A percentile compares a stretch with the other conserved stretches of the same genome.
These are phyloP conservation scores for Centropristis striata DNA, from an alignment of 2,113 vertebrate genomes.

Conservation along the genomic window DNA sequence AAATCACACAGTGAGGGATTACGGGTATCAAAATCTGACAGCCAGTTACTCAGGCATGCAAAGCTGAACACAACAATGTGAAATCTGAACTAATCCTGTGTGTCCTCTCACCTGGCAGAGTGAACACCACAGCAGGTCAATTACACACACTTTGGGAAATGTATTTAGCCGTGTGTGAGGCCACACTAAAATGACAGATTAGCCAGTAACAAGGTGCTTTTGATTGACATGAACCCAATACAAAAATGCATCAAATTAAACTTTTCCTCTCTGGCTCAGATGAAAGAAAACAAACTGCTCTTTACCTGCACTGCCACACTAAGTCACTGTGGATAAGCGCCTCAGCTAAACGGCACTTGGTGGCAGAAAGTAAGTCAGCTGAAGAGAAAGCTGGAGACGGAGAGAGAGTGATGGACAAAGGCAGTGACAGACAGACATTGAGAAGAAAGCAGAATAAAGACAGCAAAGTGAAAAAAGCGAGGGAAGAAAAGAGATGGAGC, in stretches of 20 bases:
- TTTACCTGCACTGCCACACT: neutral
- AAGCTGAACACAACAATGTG: neutral
- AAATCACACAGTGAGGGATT: neutral
- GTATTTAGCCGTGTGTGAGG: neutral
- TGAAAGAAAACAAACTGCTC: neutral
- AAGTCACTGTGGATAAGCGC: constrained; percentile 8
- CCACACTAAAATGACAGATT: neutral
- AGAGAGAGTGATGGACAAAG: neutral
- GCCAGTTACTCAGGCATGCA: neutral
- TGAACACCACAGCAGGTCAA: neutral
- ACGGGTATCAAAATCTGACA: neutral
- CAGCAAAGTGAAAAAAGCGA: neutral
- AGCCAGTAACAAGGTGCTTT: neutral
- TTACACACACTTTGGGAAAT: neutral
- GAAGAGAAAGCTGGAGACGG: neutral
- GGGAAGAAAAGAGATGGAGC: constrained; percentile 9
- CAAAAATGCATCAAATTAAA: constrained; percentile 14
- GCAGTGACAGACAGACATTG: neutral
- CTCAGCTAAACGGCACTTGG: neutral
- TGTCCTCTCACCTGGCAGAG: neutral
- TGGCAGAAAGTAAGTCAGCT: neutral
- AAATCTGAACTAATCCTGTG: neutral
- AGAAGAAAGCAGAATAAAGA: constrained; percentile 1
- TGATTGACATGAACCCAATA: constrained; percentile 9
- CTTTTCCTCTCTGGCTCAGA: neutral